Percentiles rank a stretch among this genome's conserved stretches.
Evolutionary conservation across 2,888 invertebrate genomes (phyloP).

Genomic region (Autographa pulchrina): DNA sequence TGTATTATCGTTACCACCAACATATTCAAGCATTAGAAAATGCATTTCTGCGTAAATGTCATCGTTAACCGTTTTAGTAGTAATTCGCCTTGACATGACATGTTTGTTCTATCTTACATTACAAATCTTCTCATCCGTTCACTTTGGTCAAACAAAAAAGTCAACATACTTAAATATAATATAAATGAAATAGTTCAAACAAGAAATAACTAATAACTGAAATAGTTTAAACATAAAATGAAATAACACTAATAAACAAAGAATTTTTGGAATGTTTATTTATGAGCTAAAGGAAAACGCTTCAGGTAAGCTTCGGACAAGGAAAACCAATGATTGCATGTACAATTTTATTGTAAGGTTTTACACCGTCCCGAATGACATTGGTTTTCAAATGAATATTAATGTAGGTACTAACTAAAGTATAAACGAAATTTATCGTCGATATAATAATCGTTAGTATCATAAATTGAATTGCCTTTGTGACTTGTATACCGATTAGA

Average conservation of each 20-base stretch:
- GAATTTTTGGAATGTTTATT: background rate
- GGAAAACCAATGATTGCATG: background rate
- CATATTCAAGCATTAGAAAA: background rate
- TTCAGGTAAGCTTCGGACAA: background rate
- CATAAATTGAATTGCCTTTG: conserved; percentile 3
- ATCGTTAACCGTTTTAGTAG: background rate
- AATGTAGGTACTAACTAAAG: background rate
- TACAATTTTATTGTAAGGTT: background rate
- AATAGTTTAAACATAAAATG: background rate
- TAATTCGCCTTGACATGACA: background rate
- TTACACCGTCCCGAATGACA: background rate
- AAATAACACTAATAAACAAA: background rate
- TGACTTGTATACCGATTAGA: conserved; percentile 20
- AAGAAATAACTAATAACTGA: background rate
- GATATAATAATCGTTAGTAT: background rate
- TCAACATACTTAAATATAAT: background rate
- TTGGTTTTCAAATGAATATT: background rate
- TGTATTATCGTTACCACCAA: background rate
- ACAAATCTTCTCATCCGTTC: background rate
- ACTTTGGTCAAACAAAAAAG: background rate
- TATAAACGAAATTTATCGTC: background rate
- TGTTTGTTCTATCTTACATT: too few species aligned
- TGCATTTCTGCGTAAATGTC: conserved; percentile 2
- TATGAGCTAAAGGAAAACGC: background rate
- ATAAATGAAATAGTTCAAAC: background rate